Evolutionary conservation across 2,113 vertebrate genomes (phyloP), one percentile per base, ranked within the genome.

Genomic region (Chiloscyllium plagiosum): DNA sequence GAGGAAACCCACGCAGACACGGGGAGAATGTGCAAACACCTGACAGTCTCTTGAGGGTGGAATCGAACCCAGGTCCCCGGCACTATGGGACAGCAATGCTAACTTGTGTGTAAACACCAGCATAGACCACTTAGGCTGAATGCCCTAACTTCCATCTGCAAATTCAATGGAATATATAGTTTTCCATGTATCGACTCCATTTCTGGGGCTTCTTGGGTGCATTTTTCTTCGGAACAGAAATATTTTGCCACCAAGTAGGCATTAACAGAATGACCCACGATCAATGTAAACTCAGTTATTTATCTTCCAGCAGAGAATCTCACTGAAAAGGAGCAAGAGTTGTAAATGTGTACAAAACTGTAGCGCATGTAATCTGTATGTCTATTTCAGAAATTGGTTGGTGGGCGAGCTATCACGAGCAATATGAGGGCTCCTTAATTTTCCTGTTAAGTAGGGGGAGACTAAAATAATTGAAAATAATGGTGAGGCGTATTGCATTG

Each of bases 321-420:
- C 50, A 61, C 87, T 90, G 10, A 90, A 61, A 61, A 52, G 87
- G 87, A 90, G 29, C 87, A 65, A 90, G 86, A 52, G 87, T 90
- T 90, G 17, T 61, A n/a, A 29, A 15, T 65, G 52, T 90, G 52
- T 17, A 52, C 87, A 2, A 33, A 12, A 33, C 4, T n/a, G 80
- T 42, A 5, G 5, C 2, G 20, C 20, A 20, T 42, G 17, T 19
- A 1, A 47, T 83, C n/a, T 83, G 19, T 37, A 42, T 17, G 2
- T 61, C 26, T 15, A 12, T 90, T 90, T 29, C 13, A 90, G 13
- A 61, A 1, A 12, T 61, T 61, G 56, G 56, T 7, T 10, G 12
- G 56, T 61, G 56, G 87, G 52, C 19, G 50, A 10, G 29, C 4
- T 29, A 61, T 29, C 12, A 61, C 12, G 33, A 52, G 26, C 26